Conservation (phyloP, 35 echinoderm and acorn worm genomes). For the Strongylocentrotus purpuratus region DNA sequence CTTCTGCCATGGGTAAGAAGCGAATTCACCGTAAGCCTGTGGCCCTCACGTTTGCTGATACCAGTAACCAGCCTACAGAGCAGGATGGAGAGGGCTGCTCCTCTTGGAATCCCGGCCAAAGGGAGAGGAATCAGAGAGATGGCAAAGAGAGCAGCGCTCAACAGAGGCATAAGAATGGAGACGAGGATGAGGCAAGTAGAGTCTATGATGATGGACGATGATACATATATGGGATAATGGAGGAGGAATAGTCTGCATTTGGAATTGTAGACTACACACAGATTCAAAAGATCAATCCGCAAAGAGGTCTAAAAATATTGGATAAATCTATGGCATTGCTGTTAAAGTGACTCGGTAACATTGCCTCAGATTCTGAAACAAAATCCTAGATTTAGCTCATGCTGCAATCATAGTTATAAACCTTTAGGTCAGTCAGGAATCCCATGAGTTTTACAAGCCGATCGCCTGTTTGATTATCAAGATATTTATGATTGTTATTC, state of each 20-base stretch:
- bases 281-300: no score
- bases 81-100: not conserved
- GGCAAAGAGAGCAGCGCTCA: not conserved
- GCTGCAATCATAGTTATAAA: no score
- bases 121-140: not conserved
- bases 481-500: no score
- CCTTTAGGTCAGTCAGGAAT: no score
- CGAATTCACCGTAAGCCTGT: slow-evolving; percentile 25
- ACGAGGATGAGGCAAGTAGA: slow-evolving; percentile 26
- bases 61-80: slow-evolving; percentile 23
- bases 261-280: no score
- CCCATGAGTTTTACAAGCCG: no score
- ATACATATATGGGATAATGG: not conserved
- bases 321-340: not conserved
- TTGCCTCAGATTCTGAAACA: no score
- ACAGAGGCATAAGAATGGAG: not conserved
- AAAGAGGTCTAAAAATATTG: no score
- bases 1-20: slow-evolving; percentile 26
- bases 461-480: no score
- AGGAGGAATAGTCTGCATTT: not conserved
- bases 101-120: not conserved
- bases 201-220: not conserved
- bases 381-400: no score
- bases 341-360: no score
- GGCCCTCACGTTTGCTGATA: slow-evolving; percentile 25